Base-by-base conservation (phyloP, 2,797 vertebrate species). In the Semaprochilodus insignis region DNA sequence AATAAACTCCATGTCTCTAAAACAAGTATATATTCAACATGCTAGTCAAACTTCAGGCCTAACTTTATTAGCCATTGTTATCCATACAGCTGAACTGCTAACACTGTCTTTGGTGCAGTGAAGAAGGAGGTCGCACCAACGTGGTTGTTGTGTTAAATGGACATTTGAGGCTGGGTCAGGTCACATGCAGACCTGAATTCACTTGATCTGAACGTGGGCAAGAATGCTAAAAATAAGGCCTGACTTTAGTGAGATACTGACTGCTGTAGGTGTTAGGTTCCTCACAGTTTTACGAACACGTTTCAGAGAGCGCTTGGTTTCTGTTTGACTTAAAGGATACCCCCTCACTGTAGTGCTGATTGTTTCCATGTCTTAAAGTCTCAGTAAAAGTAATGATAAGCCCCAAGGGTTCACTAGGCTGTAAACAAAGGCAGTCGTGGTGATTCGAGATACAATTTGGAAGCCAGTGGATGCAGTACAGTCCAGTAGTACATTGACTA, bases 91-190 rank as follows among this genome's bases (percentile, higher is more conserved):
- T 40, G 10, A 48, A 48, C 2, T 44, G 40, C 31, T 31, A 31
- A 31, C 44, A 48, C 44, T 17, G 5, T 7, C 25, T 27, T 65
- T 31, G 15, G n/a, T 51, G 15, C 6, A 25, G 8, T 31, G 23
- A 27, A 6, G 48, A 54, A 73, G 15, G 40, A 81, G 40, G 62
- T 74, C 8, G 60, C 10, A n/a, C 4, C 27, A 71, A 62, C 25
- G 14, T 65, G 60, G 16, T 44, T 82, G 31, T 74, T 62, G 73
- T 81, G 76, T 71, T 79, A 52, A 69, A 59, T 31, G 27, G 11
- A 48, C 51, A 21, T 65, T 27, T 73, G 36, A 66, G 31, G 36
- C 17, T 23, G 60, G 65, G 48, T 67, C n/a, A 57, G 63, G 52
- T 57, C 63, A 60, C 51, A 59, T 10, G 7, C 23, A 74, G 72